These are phyloP conservation scores for Microplitis demolitor DNA, from an alignment of 1,140 invertebrate species.

Conservation along the genomic window DNA sequence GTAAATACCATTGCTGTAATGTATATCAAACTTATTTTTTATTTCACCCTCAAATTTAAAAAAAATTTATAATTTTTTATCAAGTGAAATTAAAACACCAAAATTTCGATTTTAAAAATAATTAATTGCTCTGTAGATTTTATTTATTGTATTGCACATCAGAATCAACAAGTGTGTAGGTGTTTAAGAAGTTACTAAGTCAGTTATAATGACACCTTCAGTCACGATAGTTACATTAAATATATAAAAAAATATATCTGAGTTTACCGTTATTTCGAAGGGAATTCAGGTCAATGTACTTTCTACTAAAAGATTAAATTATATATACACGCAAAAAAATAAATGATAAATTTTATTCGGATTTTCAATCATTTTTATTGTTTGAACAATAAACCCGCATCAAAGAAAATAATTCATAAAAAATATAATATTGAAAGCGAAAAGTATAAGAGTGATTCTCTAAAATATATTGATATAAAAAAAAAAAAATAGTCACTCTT, in stretches of 20 bases:
- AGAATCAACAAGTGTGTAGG: not conserved
- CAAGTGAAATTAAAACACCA: too few species aligned
- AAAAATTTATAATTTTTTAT: too few species aligned
- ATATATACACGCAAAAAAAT: not conserved
- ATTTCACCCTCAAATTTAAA: too few species aligned
- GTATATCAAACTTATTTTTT: too few species aligned
- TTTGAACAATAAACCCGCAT: too few species aligned
- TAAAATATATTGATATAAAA: too few species aligned
- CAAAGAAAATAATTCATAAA: too few species aligned
- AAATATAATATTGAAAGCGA: too few species aligned
- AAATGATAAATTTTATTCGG: not conserved
- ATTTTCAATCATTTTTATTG: too few species aligned
- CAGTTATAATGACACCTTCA: not conserved
- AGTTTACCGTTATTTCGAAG: constrained; percentile 24
- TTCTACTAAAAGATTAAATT: not conserved
- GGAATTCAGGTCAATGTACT: constrained; percentile 19
- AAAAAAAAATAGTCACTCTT: too few species aligned
- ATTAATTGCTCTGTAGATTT: not conserved
- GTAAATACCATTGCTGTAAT: too few species aligned
- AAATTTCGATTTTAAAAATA: not conserved
- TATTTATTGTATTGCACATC: not conserved
- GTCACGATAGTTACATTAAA: not conserved
- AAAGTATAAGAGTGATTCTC: too few species aligned
- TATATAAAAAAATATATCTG: constrained; percentile 5
- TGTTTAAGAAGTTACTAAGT: constrained; percentile 9